Evolutionary conservation across 2,797 vertebrate genomes (phyloP).

Genomic region (Crocidura indochinensis): DNA sequence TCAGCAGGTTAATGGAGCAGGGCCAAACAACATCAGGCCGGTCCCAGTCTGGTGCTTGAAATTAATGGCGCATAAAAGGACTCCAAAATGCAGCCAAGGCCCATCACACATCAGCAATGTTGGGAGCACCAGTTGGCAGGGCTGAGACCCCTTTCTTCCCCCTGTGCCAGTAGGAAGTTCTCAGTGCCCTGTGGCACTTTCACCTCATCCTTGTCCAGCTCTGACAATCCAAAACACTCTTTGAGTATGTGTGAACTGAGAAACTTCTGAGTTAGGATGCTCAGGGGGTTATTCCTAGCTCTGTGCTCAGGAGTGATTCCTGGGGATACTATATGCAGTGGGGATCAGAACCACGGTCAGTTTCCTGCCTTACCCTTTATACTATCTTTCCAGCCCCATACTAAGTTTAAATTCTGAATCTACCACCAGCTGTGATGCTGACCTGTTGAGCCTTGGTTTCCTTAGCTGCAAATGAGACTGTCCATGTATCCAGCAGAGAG

Average conservation of each 20-base stretch:
- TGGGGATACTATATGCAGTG: too few relatives aligned
- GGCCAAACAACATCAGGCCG: constrained; percentile 24
- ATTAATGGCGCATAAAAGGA: constrained; percentile 68
- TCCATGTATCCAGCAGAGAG: not conserved
- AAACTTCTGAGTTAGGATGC: not conserved
- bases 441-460: constrained; percentile 11
- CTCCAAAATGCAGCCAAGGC: not conserved
- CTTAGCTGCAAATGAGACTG: not conserved
- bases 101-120: not conserved
- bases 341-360: too few relatives aligned
- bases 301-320: too few relatives aligned
- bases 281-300: too few relatives aligned
- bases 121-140: not conserved
- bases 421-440: not conserved
- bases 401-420: not conserved
- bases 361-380: too few relatives aligned
- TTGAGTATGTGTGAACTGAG: not conserved
- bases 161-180: not conserved
- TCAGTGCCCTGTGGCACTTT: accelerated
- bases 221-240: not conserved
- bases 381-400: too few relatives aligned
- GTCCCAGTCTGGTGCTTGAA: constrained; percentile 58
- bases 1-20: constrained; percentile 41
- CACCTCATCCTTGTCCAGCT: accelerated
- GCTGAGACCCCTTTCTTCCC: not conserved